phyloP scores from a whole-genome alignment of 2,797 vertebrate species.

The Chanos chanos region DNA sequence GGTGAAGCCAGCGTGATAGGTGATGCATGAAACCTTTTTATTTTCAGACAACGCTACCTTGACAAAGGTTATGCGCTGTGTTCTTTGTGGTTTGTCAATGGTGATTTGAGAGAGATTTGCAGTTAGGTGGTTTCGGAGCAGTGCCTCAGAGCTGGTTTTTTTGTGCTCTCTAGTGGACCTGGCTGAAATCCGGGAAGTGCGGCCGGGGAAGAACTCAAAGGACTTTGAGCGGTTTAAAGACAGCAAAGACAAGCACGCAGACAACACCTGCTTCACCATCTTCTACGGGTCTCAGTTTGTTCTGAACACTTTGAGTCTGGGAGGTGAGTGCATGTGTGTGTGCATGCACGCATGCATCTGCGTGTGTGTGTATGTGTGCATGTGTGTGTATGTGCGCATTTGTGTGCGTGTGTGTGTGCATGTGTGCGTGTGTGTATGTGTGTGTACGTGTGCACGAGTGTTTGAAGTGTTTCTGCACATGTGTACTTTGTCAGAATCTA shows the following conservation, averaged over 20 bases:
- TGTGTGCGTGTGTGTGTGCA: not conserved
- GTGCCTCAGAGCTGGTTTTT: constrained; percentile 86
- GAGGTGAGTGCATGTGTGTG: constrained; percentile 68
- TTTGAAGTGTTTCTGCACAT: too few species aligned
- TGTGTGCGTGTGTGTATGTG: not conserved
- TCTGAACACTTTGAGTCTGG: constrained; percentile 90
- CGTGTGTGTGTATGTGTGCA: not conserved
- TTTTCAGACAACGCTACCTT: constrained; percentile 61
- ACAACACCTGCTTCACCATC: constrained; percentile 84
- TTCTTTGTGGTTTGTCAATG: not conserved
- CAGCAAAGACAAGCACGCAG: constrained; percentile 65
- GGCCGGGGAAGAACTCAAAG: constrained; percentile 87
- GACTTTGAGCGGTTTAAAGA: constrained; percentile 94
- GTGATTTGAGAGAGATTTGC: too few species aligned
- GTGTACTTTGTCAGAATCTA: too few species aligned
- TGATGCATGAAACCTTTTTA: too few species aligned
- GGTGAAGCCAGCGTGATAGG: too few species aligned
- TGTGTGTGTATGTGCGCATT: not conserved
- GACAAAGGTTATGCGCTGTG: too few species aligned
- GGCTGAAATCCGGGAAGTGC: constrained; percentile 90
- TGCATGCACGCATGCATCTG: not conserved
- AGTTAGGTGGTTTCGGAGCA: too few species aligned
- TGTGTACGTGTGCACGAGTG: not conserved
- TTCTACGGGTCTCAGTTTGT: constrained; percentile 92
- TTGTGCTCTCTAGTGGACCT: constrained; percentile 87